Evolutionary conservation across 1,140 invertebrate genomes (phyloP), one percentile per base, ranked within the genome.

Genomic region (Formica exsecta): DNA sequence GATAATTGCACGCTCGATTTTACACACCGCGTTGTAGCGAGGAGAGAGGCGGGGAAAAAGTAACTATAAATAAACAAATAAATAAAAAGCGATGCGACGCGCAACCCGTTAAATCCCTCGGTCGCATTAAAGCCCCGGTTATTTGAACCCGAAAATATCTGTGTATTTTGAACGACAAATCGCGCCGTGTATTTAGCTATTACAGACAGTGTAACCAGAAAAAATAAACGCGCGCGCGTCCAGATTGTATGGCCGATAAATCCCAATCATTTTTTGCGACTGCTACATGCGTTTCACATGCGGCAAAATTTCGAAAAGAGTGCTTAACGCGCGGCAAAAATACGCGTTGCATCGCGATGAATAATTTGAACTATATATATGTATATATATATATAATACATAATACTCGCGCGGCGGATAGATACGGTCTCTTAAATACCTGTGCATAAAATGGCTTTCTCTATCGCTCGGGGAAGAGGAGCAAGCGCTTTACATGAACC

Each of bases 1-100:
- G 66, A 89, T 85, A 89, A 89, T 89, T 80, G 71, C 32, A 29
- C 59, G 70, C 75, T 54, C 64, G 71, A 44, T 86, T 70, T 36
- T 66, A 44, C 16, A 6, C 76, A 3, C 9, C 57, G 25, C 36
- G 74, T 61, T 29, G 22, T 19, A 41, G 41, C 7, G 19, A 4
- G 19, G 22, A n/a, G 3, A 19, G 22, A 6, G 8, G 11, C 16
- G 32, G 13, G 2, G 32, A 19, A 22, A n/a, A 76, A 84, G 57
- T 25, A 22, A 48, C 11, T 36, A n/a, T 19, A 36, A 70, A 29
- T 36, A 44, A 81, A 59, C 51, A 6, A 59, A 29, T 51, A 22
- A 48, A 81, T 36, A 29, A 57, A 76, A 75, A 76, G 8, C 29
- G 13, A 51, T 19, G 65, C 38, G 62, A 25, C 54, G 54, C 22